Evolutionary conservation across 2,113 vertebrate species (phyloP).

Genomic region (Synchiropus splendidus): DNA sequence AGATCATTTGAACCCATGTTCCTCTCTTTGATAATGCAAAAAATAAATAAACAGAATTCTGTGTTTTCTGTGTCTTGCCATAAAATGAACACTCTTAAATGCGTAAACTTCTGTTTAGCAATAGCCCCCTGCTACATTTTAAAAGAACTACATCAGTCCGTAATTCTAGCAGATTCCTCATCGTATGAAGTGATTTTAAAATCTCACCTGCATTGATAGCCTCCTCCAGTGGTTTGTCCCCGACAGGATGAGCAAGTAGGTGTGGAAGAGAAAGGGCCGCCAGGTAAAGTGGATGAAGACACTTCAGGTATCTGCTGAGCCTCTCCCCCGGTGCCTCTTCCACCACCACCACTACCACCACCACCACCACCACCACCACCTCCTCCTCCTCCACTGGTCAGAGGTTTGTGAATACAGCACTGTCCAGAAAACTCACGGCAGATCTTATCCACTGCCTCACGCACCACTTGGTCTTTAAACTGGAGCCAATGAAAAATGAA

Average conservation of each 20-base stretch:
- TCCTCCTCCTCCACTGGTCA: conserved; percentile 33
- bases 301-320: conserved; percentile 50
- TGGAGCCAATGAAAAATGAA: conserved; percentile 25
- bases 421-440: conserved; percentile 84
- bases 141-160: no score
- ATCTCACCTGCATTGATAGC: conserved; percentile 87
- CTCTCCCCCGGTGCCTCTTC: conserved; percentile 36
- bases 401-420: conserved; percentile 70
- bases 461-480: conserved; percentile 94
- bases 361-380: conserved; percentile 23
- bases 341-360: conserved; percentile 16
- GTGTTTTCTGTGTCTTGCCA: no score
- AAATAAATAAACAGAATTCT: no score
- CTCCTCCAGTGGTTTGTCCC: conserved; percentile 77
- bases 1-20: background rate
- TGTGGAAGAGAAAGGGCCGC: conserved; percentile 62
- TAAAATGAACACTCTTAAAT: no score
- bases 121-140: no score
- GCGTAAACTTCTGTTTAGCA: no score
- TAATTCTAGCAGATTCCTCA: no score
- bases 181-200: no score
- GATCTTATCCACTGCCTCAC: conserved; percentile 89
- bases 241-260: conserved; percentile 82
- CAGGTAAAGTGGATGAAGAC: conserved; percentile 44
- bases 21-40: no score